phyloP scores from a whole-genome alignment of 2,113 vertebrate species.

The Daphoenositta chrysoptera region DNA sequence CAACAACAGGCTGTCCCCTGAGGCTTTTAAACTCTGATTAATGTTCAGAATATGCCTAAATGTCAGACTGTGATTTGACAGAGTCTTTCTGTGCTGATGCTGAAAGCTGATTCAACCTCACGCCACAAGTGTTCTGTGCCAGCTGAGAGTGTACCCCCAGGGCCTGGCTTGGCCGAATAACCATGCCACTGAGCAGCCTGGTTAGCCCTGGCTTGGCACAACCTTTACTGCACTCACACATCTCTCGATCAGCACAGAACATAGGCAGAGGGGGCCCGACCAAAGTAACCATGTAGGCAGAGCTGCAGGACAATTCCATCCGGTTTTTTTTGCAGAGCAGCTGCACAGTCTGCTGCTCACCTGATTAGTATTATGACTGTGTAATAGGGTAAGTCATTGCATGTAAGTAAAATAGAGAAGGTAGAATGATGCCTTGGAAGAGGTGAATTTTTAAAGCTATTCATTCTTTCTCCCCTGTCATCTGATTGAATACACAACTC shows the following conservation, averaged over 20 bases:
- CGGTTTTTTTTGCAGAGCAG: neutral
- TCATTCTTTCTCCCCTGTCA: neutral
- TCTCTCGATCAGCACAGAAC: neutral
- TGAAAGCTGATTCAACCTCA: neutral
- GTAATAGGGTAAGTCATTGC: neutral
- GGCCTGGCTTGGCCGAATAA: neutral
- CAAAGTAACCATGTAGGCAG: neutral
- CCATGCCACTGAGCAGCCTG: rapidly evolving
- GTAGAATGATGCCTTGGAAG: neutral
- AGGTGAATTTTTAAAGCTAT: neutral
- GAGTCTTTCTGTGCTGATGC: neutral
- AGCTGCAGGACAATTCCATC: neutral
- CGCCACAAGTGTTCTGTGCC: neutral
- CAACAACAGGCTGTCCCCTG: neutral
- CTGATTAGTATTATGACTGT: neutral
- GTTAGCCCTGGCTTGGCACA: neutral
- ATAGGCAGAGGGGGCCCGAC: neutral
- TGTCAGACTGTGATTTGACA: neutral
- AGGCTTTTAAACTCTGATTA: neutral
- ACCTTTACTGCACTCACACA: neutral
- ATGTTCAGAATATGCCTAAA: neutral
- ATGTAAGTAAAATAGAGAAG: neutral
- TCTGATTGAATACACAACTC: neutral
- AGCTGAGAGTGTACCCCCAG: rapidly evolving
- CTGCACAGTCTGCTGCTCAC: neutral